Conservation (phyloP, 2,888 invertebrate genomes). For the Pristionchus exspectatus region DNA sequence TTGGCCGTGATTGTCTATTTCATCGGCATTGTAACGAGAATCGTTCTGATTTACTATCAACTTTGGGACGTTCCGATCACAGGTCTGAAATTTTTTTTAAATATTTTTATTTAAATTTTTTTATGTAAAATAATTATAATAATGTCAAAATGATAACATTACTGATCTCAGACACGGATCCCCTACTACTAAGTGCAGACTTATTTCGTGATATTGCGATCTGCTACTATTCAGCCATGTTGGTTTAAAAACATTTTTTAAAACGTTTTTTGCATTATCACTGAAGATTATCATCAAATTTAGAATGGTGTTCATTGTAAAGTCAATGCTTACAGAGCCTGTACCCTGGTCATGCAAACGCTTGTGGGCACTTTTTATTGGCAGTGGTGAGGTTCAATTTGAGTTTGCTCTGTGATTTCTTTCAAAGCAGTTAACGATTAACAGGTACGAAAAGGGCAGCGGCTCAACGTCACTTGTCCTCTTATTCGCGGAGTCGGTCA, state of each 20-base stretch:
- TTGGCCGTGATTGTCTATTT: not conserved
- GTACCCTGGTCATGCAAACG: not conserved
- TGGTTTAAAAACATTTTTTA: not conserved
- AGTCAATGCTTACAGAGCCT: not conserved
- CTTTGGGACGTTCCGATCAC: not conserved
- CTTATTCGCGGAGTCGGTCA: not conserved
- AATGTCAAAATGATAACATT: too few relatives aligned
- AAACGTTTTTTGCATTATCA: not conserved
- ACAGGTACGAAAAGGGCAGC: constrained; percentile 1
- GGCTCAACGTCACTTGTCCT: not conserved
- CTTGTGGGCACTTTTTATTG: constrained; percentile 12
- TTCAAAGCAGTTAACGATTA: not conserved
- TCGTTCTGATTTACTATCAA: not conserved
- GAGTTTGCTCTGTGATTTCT: too few relatives aligned
- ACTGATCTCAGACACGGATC: not conserved
- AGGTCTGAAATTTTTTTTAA: not conserved
- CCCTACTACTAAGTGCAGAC: not conserved
- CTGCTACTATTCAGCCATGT: not conserved
- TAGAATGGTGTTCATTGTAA: not conserved
- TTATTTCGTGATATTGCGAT: not conserved
- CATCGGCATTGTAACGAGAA: not conserved
- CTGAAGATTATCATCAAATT: not conserved
- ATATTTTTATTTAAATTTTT: too few relatives aligned
- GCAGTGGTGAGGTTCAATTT: not conserved
- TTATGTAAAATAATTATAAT: too few relatives aligned